Conservation (phyloP, 1,140 invertebrate species). For the Eufriesea mexicana region DNA sequence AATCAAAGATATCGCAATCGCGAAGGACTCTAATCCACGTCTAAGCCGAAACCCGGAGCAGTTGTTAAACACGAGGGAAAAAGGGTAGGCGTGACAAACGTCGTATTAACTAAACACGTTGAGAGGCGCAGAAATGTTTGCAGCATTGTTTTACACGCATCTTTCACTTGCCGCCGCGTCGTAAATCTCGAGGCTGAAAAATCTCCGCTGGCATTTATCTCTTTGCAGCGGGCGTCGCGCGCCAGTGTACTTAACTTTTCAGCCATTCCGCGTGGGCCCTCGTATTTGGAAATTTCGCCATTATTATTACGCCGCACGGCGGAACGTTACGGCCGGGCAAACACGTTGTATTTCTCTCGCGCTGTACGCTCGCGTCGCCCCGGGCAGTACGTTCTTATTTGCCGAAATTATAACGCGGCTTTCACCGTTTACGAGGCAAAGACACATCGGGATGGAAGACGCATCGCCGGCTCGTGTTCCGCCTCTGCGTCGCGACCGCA, state of each 20-base stretch:
- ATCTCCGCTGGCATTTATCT: slow-evolving; percentile 6
- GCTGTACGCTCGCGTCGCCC: background rate
- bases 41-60: background rate
- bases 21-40: no score
- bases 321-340: background rate
- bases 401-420: slow-evolving; percentile 54
- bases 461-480: slow-evolving; percentile 14
- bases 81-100: background rate
- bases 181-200: background rate
- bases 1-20: no score
- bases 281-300: background rate
- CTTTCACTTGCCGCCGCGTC: background rate
- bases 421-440: slow-evolving; percentile 37
- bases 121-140: background rate
- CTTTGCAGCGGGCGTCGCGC: background rate
- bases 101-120: background rate
- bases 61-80: background rate
- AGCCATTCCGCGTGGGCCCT: background rate
- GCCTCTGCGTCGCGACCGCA: slow-evolving; percentile 31
- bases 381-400: slow-evolving; percentile 46
- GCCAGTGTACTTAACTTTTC: background rate
- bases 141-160: background rate
- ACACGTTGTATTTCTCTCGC: background rate
- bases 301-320: background rate
- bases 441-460: slow-evolving; percentile 40